Evolutionary conservation across 2,888 invertebrate species (phyloP).

Genomic region (Graphium colonna): DNA sequence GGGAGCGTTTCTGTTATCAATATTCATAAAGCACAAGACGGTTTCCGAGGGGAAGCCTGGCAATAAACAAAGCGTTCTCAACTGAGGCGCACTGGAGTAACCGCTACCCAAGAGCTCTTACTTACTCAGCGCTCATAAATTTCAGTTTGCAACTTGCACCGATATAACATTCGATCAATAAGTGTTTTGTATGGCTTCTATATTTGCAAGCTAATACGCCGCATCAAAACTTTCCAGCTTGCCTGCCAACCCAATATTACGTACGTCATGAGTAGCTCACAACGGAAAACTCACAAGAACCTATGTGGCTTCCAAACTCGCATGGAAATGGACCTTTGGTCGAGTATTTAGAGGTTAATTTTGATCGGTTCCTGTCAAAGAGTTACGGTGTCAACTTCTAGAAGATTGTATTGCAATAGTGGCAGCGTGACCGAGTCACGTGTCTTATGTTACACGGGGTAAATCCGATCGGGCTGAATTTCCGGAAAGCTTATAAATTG

Average conservation of each 20-base stretch:
- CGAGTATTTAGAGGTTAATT: conserved; percentile 6
- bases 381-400: conserved; percentile 28
- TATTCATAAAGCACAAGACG: conserved; percentile 71
- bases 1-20: conserved; percentile 66
- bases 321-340: conserved; percentile 11
- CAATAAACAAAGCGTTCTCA: conserved; percentile 69
- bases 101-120: conserved; percentile 58
- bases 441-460: conserved; percentile 53
- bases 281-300: neutral
- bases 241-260: conserved; percentile 60
- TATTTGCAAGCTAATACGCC: conserved; percentile 77
- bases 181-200: conserved; percentile 76
- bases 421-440: conserved; percentile 49
- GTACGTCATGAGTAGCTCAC: conserved; percentile 45
- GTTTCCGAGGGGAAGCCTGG: conserved; percentile 59
- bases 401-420: conserved; percentile 38
- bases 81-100: conserved; percentile 53
- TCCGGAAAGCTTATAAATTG: conserved; percentile 38
- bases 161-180: conserved; percentile 76
- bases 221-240: conserved; percentile 66
- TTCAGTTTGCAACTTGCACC: conserved; percentile 75
- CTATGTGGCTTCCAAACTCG: neutral
- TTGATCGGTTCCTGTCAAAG: neutral
- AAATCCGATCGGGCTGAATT: conserved; percentile 50
- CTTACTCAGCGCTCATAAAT: conserved; percentile 69